Percentiles rank a stretch among this genome's conserved stretches.
These are phyloP conservation scores for Tetranychus cinnabarinus DNA, from an alignment of 1,140 invertebrate species.

Conservation along the genomic window DNA sequence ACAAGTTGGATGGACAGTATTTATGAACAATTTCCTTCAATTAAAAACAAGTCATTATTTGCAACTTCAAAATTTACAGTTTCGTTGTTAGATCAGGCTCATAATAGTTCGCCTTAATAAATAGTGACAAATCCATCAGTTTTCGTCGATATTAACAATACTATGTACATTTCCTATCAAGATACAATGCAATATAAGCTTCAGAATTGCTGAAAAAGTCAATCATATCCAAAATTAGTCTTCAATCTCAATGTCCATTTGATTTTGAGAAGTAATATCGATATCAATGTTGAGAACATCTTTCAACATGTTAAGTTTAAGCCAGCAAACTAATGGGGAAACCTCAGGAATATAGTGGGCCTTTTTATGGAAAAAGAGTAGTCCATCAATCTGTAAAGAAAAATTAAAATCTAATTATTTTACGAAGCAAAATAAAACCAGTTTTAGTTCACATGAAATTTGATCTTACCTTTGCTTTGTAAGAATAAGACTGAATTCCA, in stretches of 20 bases:
- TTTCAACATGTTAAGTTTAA: conserved; percentile 27
- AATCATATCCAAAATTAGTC: too few species aligned
- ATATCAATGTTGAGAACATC: not conserved
- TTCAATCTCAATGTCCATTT: too few species aligned
- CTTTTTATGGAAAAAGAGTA: conserved; percentile 55
- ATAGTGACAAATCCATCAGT: not conserved
- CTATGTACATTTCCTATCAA: too few species aligned
- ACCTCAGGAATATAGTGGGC: conserved; percentile 45
- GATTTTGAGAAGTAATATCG: too few species aligned
- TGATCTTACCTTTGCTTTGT: too few species aligned
- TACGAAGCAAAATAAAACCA: too few species aligned
- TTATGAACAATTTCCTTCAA: not conserved
- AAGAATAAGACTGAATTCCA: too few species aligned
- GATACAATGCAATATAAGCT: too few species aligned
- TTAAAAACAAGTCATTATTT: not conserved
- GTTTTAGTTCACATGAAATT: too few species aligned
- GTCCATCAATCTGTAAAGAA: conserved; percentile 33
- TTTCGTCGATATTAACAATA: too few species aligned
- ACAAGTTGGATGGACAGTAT: not conserved
- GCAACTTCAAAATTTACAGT: not conserved
- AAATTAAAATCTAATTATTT: not conserved
- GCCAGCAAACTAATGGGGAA: conserved; percentile 65
- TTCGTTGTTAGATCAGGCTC: not conserved
- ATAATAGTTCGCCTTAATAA: not conserved
- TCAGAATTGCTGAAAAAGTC: too few species aligned